Percentiles rank a stretch among this genome's conserved stretches.
Conservation (phyloP, 2,797 vertebrate genomes). For the Falco cherrug region DNA sequence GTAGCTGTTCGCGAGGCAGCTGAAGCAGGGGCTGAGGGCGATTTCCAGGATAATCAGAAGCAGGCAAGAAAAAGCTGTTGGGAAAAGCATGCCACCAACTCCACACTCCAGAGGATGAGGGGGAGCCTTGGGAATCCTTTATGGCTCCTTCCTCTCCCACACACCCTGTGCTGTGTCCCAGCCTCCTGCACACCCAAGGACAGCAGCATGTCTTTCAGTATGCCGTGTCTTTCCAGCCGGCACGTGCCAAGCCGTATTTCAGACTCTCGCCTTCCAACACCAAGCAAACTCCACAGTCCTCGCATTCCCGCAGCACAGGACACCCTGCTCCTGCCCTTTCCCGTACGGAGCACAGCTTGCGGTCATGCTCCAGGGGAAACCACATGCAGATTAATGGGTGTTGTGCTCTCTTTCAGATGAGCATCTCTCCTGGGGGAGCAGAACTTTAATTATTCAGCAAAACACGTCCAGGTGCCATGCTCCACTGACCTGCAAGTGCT, state of each 20-base stretch:
- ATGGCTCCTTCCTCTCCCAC: neutral
- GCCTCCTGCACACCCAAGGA: neutral
- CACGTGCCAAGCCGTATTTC: conserved; percentile 61
- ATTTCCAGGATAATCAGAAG: neutral
- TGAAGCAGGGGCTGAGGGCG: neutral
- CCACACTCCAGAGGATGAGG: neutral
- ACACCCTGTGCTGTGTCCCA: neutral
- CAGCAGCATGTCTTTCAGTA: conserved; percentile 64
- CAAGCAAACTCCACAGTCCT: conserved; percentile 67
- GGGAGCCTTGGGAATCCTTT: neutral
- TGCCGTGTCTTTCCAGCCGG: neutral
- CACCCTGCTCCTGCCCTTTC: conserved; percentile 43
- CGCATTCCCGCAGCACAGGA: conserved; percentile 53
- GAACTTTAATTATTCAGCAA: neutral
- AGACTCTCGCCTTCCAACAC: conserved; percentile 71
- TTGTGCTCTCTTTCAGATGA: neutral
- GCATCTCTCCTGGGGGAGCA: neutral
- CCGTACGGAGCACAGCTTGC: conserved; percentile 16
- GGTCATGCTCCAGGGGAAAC: conserved; percentile 34
- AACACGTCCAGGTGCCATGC: rapidly evolving
- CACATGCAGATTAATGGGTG: neutral
- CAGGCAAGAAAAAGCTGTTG: neutral
- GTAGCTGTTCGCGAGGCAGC: neutral
- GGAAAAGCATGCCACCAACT: neutral
- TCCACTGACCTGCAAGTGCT: neutral